Conservation (phyloP, 2,888 invertebrate genomes). For the Spialia ferax region DNA sequence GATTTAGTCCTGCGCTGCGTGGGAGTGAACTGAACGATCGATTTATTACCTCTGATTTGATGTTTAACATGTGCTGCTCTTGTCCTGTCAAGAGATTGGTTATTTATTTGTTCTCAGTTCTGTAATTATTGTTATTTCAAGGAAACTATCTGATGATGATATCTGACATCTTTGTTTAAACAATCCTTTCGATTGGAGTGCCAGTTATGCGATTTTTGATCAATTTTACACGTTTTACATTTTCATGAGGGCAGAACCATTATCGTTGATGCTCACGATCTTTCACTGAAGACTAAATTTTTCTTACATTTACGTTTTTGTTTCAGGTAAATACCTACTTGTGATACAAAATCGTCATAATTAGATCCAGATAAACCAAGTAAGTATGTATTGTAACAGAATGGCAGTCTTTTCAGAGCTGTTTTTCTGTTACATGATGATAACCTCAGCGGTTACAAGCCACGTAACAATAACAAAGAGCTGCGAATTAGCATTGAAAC, state of each 20-base stretch:
- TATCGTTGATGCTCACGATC: too few species aligned
- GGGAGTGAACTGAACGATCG: slow-evolving; percentile 36
- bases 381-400: neutral
- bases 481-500: slow-evolving; percentile 7
- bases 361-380: neutral
- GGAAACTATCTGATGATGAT: too few species aligned
- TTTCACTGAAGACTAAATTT: too few species aligned
- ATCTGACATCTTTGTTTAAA: too few species aligned
- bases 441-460: slow-evolving; percentile 12
- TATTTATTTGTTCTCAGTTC: neutral
- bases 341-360: neutral
- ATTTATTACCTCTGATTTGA: slow-evolving; percentile 38
- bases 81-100: neutral
- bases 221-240: neutral
- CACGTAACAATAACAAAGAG: slow-evolving; percentile 35
- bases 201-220: too few species aligned
- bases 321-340: neutral
- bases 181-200: too few species aligned
- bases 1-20: slow-evolving; percentile 38
- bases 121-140: neutral
- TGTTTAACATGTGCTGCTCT: slow-evolving; percentile 8
- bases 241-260: too few species aligned
- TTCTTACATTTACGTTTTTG: neutral
- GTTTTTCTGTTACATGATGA: slow-evolving; percentile 13
- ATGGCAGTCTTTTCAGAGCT: slow-evolving; percentile 3